Percentiles rank a stretch among this genome's conserved stretches.
These are phyloP conservation scores for Cliona cf. orientalis DNA, from an alignment of 37 sponge, comb jelly and placozoan genomes.

Conservation along the genomic window DNA sequence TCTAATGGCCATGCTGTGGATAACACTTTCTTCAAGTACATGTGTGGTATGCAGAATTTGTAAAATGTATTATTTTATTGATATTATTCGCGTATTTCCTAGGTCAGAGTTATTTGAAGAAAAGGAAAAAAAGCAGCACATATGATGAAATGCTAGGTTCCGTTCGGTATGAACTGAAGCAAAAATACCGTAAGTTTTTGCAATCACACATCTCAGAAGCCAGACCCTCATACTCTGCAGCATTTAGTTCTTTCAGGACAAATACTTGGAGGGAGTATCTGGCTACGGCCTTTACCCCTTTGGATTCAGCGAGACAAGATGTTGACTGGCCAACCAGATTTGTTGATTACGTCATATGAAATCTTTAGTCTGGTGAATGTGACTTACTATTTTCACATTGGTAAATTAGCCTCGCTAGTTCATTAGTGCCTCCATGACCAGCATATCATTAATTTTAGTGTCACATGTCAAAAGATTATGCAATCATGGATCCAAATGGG, in stretches of 20 bases:
- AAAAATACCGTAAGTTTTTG: slow-evolving; percentile 16
- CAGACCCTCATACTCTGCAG: background rate
- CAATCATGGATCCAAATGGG: too few species aligned
- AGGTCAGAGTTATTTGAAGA: slow-evolving; percentile 11
- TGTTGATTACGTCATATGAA: too few species aligned
- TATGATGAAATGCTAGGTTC: slow-evolving; percentile 9
- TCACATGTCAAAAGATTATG: too few species aligned
- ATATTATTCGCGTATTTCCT: background rate
- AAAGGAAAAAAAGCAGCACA: slow-evolving; percentile 4
- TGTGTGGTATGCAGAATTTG: slow-evolving; percentile 1
- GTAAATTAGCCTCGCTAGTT: too few species aligned
- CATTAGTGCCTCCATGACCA: too few species aligned
- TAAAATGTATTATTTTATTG: background rate
- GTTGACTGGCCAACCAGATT: too few species aligned
- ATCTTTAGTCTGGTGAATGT: too few species aligned
- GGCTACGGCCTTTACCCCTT: background rate
- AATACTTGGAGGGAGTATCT: background rate
- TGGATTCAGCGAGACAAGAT: too few species aligned
- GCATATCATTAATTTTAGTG: too few species aligned
- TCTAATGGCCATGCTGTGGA: background rate
- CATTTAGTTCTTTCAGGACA: background rate
- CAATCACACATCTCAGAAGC: background rate
- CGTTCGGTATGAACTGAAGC: background rate
- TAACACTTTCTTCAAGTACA: slow-evolving; percentile 8
- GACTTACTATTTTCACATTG: too few species aligned